Evolutionary conservation across 2,797 vertebrate genomes (phyloP), one percentile per base, ranked within the genome.

Genomic region (Labeo calbasu): DNA sequence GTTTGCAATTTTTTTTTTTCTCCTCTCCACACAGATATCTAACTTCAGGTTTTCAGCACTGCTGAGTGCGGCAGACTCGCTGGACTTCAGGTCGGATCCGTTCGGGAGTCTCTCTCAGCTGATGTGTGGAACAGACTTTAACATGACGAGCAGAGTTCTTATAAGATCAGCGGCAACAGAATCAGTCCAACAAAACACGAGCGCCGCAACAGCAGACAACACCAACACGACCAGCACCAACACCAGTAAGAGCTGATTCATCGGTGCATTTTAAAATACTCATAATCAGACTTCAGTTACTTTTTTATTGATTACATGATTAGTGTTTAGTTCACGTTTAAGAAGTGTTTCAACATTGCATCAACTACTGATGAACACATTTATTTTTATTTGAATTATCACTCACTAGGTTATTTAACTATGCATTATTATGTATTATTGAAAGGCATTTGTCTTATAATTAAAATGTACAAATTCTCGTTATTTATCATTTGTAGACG

Each of bases 41-140:
- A 89, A 87, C 77, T 43, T 95, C 57, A 88, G 85, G 84, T 87
- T 69, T 80, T 91, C 91, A 0, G 9, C 0, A 2, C 28, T 77
- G 77, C 81, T 94, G 14, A 84, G 86, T 77, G 88, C 88, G 0
- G 84, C 90, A 0, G 10, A 66, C 2, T 81, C 79, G 36, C 32
- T 95, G 87, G 82, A 95, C 86, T 95, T 95, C 80, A 79, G 23
- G 69, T 78, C 72, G 0, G 75, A 95, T 89, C 85, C 89, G 82
- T 81, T 92, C 46, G 93, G 91, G 68, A 94, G 94, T 75, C 14
- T 94, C 69, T 92, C 84, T 79, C 86, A 86, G 91, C 78, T 95
- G 0, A 84, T 96, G 43, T 96, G 95, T 87, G 92, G 92, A 70
- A 90, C 72, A 75, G 59, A 85, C 59, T 19, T 88, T 7, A 87